Base-by-base conservation (phyloP, 92 coral and sea anemone genomes). In the Palythoa grandis region DNA sequence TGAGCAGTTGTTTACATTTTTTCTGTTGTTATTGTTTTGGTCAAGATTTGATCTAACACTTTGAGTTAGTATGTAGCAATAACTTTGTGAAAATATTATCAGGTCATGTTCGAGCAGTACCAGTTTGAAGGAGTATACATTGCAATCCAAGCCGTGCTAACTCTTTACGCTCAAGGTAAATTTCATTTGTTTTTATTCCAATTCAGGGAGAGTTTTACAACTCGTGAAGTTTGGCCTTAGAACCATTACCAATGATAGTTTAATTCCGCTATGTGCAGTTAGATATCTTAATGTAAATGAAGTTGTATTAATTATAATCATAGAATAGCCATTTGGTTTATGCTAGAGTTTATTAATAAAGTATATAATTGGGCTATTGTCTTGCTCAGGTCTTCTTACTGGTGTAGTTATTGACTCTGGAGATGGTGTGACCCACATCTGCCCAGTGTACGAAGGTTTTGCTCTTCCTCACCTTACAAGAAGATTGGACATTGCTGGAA, bases 321-420 rank as follows among this genome's bases (percentile, higher is more conserved):
- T 43, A 5, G 9, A 43, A 43, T 4, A 43, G 50, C 50, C 50
- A 43, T 43, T 43, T 43, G 50, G 7, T 43, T 43, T 43, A 43
- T 43, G 50, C 50, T 8, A 43, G 50, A 43, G 35, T 29, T 29
- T 29, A 43, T 43, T 0, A 8, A 5, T 43, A 43, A 43, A 43
- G 6, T 5, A 5, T 43, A 0, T 58, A 4, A 14, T 11, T 76
- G 7, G 70, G 40, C 65, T 79, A 11, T 17, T 72, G 60, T 87
- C 24, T 14, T 83, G 25, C 61, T 3, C 43, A 96, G 98, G 98
- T 79, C 90, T 96, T 69, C 78, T 96, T 83, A 96, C 98, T 52
- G 98, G 98, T 37, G 98, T 96, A n/a, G 98, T 96, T 12, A 89
- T 96, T 14, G 98, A 96, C 82, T 96, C 98, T 74, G 98, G 98